Conservation (phyloP, 2,888 invertebrate genomes). For the Drosophila ustulata region DNA sequence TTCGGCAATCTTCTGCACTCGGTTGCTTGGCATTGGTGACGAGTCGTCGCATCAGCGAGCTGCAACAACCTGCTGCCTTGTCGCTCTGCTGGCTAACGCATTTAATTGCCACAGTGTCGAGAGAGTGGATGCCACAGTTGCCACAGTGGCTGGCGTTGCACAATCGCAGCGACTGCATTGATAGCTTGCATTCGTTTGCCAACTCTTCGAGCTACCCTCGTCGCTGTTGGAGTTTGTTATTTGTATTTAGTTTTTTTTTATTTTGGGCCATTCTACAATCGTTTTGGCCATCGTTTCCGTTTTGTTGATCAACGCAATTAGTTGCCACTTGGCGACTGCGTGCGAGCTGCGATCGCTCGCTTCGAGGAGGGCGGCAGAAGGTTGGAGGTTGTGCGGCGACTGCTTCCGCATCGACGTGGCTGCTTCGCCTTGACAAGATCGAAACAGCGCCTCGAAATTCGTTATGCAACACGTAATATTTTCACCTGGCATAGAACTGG, state of each 20-base stretch:
- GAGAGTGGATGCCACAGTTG: conserved; percentile 22
- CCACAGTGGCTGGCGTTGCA: conserved; percentile 29
- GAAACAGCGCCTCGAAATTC: conserved; percentile 3
- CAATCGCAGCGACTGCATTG: conserved; percentile 29
- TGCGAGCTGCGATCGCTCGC: conserved; percentile 38
- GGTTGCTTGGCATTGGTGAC: conserved; percentile 28
- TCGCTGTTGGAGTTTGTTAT: neutral
- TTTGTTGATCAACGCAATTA: conserved; percentile 75
- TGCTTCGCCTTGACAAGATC: conserved; percentile 49
- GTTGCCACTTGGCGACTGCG: conserved; percentile 56
- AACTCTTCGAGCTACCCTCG: conserved; percentile 48
- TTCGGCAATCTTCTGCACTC: conserved; percentile 39
- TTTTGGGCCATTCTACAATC: conserved; percentile 37
- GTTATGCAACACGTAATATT: conserved; percentile 32
- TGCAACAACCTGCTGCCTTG: conserved; percentile 23
- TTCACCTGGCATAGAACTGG: conserved; percentile 59
- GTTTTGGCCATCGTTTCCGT: conserved; percentile 43
- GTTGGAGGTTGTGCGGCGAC: conserved; percentile 8
- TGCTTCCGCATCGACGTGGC: conserved; percentile 43
- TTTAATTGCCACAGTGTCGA: conserved; percentile 47
- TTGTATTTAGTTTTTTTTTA: conserved; percentile 2
- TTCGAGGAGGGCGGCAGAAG: neutral
- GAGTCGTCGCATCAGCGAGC: neutral
- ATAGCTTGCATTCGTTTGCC: neutral
- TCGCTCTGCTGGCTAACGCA: conserved; percentile 50